Percentiles rank a stretch among this genome's conserved stretches.
Evolutionary conservation across 2,797 vertebrate species (phyloP).

Genomic region (Malacoctenus gilli): DNA sequence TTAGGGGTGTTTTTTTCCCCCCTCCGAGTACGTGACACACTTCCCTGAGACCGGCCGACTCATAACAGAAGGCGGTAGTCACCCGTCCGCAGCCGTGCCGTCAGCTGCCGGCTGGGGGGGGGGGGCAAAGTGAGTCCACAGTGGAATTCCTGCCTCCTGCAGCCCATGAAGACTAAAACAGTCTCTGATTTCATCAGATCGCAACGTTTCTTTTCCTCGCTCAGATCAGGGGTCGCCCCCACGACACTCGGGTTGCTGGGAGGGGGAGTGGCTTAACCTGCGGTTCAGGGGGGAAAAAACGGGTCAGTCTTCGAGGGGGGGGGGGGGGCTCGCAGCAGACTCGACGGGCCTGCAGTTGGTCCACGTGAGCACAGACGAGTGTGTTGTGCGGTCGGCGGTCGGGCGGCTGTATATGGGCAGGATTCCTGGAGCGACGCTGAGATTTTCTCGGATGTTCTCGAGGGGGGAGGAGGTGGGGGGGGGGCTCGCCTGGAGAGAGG

Average conservation of each 20-base stretch:
- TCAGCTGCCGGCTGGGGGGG: conserved; percentile 68
- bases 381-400: conserved; percentile 42
- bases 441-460: conserved; percentile 59
- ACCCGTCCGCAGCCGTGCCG: conserved; percentile 40
- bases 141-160: conserved; percentile 64
- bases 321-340: conserved; percentile 34
- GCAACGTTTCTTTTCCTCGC: too few relatives aligned
- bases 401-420: conserved; percentile 67
- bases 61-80: conserved; percentile 56
- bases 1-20: conserved; percentile 7
- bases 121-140: conserved; percentile 40
- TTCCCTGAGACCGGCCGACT: conserved; percentile 38
- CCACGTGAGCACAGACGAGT: conserved; percentile 57
- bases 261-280: conserved; percentile 1
- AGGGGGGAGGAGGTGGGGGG: not conserved
- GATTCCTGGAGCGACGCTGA: conserved; percentile 65
- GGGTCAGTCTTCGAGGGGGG: too few relatives aligned
- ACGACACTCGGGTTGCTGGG: too few relatives aligned
- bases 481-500: conserved; percentile 12
- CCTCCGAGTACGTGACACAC: conserved; percentile 45
- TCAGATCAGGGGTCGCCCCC: too few relatives aligned
- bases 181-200: conserved; percentile 14
- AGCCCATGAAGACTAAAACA: conserved; percentile 64
- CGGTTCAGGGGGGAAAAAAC: too few relatives aligned
- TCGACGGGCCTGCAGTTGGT: conserved; percentile 48